Base-by-base conservation (phyloP, 1,140 invertebrate genomes). In the Eciton burchellii region DNA sequence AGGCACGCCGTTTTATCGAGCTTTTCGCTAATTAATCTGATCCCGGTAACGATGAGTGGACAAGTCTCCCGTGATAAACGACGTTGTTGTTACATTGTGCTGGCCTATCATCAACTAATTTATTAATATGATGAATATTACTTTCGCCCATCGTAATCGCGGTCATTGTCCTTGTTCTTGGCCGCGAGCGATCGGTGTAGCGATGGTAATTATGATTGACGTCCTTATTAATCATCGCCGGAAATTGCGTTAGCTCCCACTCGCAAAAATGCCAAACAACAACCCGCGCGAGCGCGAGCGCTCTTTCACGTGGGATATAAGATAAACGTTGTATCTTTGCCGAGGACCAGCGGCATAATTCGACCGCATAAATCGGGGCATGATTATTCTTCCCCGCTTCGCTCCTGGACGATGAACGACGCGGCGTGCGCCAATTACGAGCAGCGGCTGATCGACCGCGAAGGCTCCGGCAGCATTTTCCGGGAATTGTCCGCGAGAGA, bases 11-110 rank as follows among this genome's bases (percentile, higher is more conserved):
- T 79, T 79, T 79, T 79, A 70, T 70, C 74, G 52, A 49, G 63
- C 63, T 79, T 79, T 79, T 79, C 74, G 74, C 63, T 70, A 79
- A 79, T 79, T 79, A 79, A 79, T 79, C 74, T 79, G 68, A 79
- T 79, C 74, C 63, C 68, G 49, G 74, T 79, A 79, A 79, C 52
- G 63, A 68, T 56, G 63, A 70, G 68, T 79, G 35, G 74, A 79
- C 74, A 79, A 79, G 74, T 79, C n/a, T n/a, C 35, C 68, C 49
- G 74, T 79, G 74, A 79, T 79, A 79, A 79, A 79, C 74, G 74
- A 79, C 63, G 74, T 49, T 19, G 52, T n/a, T 65, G 74, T 79
- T 79, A 79, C 74, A 79, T 68, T 63, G 49, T 79, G 74, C 74
- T 79, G 43, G 74, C 74, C 63, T 79, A 79, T 79, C 74, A 70